phyloP scores from a whole-genome alignment of 1,140 invertebrate species.

The Drosophila nigromelanica region DNA sequence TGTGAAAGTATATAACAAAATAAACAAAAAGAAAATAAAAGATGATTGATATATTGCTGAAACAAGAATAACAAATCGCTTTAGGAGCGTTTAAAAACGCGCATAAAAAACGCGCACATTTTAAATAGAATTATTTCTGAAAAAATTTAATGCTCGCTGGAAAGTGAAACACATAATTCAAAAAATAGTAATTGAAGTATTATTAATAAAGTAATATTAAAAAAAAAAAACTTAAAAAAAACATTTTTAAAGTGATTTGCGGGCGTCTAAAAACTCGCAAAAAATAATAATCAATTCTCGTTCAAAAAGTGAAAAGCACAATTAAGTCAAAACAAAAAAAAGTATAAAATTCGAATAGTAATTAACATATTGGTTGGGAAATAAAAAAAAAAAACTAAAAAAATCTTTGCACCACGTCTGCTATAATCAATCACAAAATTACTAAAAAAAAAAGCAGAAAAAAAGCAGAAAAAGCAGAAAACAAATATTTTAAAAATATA shows the following conservation, averaged over 20 bases:
- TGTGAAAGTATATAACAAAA: neutral
- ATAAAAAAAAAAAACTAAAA: neutral
- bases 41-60: too few species aligned
- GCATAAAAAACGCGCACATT: too few species aligned
- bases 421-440: slow-evolving; percentile 32
- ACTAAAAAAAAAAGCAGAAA: slow-evolving; percentile 1
- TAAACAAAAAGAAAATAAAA: neutral
- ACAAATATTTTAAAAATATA: neutral
- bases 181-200: too few species aligned
- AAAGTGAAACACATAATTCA: too few species aligned
- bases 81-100: too few species aligned
- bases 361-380: slow-evolving; percentile 2
- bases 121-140: too few species aligned
- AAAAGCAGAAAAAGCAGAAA: slow-evolving; percentile 5
- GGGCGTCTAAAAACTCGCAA: neutral
- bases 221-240: too few species aligned
- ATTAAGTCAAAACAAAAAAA: slow-evolving; percentile 1
- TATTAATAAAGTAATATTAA: neutral
- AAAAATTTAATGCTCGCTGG: too few species aligned
- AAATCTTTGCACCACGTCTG: neutral
- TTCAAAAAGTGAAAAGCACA: slow-evolving; percentile 8
- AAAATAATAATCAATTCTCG: slow-evolving; percentile 20
- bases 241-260: too few species aligned
- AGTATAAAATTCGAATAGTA: neutral
- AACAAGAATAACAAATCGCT: too few species aligned